Conservation (phyloP, 1,140 invertebrate species). For the Drosophila varians region DNA sequence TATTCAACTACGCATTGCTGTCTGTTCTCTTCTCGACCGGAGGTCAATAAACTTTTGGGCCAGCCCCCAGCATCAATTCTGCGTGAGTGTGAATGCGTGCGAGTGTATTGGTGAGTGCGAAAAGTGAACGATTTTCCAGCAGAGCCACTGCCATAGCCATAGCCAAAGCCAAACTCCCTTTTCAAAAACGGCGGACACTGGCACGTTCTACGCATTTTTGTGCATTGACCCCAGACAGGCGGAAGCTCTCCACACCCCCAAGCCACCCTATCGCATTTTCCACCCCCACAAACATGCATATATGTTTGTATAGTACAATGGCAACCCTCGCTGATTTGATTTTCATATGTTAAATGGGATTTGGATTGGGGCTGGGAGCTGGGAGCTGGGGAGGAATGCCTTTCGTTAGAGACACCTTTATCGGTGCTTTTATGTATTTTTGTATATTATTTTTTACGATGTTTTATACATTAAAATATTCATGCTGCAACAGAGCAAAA, state of each 20-base stretch:
- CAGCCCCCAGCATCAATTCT: constrained; percentile 47
- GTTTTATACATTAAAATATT: constrained; percentile 33
- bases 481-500: constrained; percentile 7
- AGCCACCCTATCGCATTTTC: background rate
- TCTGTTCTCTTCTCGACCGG: constrained; percentile 45
- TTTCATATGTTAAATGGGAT: constrained; percentile 50
- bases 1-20: constrained; percentile 34
- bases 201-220: constrained; percentile 78
- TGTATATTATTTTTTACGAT: constrained; percentile 40
- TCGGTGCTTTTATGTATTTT: constrained; percentile 51
- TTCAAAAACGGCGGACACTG: constrained; percentile 29
- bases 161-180: constrained; percentile 9
- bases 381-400: constrained; percentile 7
- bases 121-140: constrained; percentile 54
- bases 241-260: constrained; percentile 13
- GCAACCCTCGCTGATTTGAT: constrained; percentile 71
- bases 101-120: constrained; percentile 35
- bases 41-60: constrained; percentile 71
- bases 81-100: background rate
- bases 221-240: constrained; percentile 71
- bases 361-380: background rate
- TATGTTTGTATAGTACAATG: constrained; percentile 44
- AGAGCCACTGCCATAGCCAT: constrained; percentile 3
- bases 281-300: constrained; percentile 14
- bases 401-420: constrained; percentile 31